phyloP scores from a whole-genome alignment of 2,888 invertebrate species.

The Cephus rjabovi region DNA sequence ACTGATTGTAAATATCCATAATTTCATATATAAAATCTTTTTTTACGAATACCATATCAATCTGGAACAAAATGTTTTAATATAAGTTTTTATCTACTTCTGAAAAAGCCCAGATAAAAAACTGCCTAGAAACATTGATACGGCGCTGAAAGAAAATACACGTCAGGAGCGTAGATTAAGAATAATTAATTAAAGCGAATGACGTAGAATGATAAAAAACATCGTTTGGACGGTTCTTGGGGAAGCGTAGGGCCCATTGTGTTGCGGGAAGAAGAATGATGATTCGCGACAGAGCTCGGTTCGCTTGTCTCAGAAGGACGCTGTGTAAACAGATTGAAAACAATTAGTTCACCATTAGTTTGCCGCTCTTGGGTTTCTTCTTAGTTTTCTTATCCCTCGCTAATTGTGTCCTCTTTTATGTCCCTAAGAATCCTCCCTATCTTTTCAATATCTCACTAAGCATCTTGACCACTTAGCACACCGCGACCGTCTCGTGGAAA shows the following conservation, averaged over 20 bases:
- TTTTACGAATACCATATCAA: not conserved
- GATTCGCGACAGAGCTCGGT: not conserved
- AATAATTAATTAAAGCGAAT: slow-evolving; percentile 3
- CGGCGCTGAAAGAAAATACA: not conserved
- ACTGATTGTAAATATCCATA: slow-evolving; percentile 27
- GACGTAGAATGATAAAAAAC: slow-evolving; percentile 1
- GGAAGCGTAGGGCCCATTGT: not conserved
- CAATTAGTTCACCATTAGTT: not conserved
- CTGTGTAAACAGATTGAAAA: slow-evolving; percentile 3
- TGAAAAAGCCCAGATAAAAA: not conserved
- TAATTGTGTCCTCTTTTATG: not conserved
- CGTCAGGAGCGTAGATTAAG: not conserved
- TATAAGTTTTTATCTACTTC: not conserved
- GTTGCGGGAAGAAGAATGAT: not conserved
- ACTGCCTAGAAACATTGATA: not conserved
- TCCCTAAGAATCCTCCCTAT: not conserved
- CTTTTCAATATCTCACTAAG: not conserved
- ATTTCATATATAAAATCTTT: not conserved
- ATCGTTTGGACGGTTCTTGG: not conserved
- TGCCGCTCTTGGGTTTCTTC: not conserved
- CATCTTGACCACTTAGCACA: not conserved
- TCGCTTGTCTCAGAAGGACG: not conserved
- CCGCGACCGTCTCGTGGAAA: not conserved
- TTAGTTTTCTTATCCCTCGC: not conserved
- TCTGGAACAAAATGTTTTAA: not conserved